Percentiles rank a stretch among this genome's conserved stretches.
phyloP scores from a whole-genome alignment of 2,797 vertebrate genomes.

The Heteromormyrus szaboi region DNA sequence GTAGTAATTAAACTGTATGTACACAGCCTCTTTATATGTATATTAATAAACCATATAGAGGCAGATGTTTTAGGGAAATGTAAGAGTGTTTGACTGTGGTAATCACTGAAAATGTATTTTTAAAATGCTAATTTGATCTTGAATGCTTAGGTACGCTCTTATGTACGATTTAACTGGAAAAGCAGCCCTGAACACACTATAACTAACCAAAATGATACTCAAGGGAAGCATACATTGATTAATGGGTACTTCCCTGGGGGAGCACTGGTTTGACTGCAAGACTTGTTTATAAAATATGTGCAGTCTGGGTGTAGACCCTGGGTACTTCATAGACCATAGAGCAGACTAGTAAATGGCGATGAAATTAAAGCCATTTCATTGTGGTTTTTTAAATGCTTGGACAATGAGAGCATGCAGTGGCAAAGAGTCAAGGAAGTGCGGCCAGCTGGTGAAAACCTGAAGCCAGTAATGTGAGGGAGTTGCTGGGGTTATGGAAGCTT shows the following conservation, averaged over 20 bases:
- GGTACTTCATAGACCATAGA: conserved; percentile 61
- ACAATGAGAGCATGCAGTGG: conserved; percentile 63
- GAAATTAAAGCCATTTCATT: conserved; percentile 56
- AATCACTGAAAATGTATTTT: neutral
- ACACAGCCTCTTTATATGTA: neutral
- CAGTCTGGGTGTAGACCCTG: conserved; percentile 37
- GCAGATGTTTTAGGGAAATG: neutral
- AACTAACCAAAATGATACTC: conserved; percentile 48
- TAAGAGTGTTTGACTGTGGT: neutral
- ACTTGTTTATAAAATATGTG: conserved; percentile 51
- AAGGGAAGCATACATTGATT: conserved; percentile 43
- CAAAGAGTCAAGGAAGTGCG: conserved; percentile 60
- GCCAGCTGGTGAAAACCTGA: conserved; percentile 53
- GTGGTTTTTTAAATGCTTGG: conserved; percentile 64
- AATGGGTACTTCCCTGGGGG: conserved; percentile 51
- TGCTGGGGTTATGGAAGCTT: conserved; percentile 25
- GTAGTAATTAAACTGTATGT: neutral
- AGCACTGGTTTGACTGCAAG: conserved; percentile 42
- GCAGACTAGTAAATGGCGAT: conserved; percentile 53
- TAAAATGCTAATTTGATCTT: conserved; percentile 4
- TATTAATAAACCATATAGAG: neutral
- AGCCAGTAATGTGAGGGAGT: conserved; percentile 33
- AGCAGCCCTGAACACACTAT: conserved; percentile 43
- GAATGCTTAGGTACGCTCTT: conserved; percentile 5
- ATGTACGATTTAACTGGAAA: conserved; percentile 33